A percentile compares a stretch with the other conserved stretches of the same genome.
Conservation (phyloP, 2,888 invertebrate species). For the Himalopsyche kuldschensis region DNA sequence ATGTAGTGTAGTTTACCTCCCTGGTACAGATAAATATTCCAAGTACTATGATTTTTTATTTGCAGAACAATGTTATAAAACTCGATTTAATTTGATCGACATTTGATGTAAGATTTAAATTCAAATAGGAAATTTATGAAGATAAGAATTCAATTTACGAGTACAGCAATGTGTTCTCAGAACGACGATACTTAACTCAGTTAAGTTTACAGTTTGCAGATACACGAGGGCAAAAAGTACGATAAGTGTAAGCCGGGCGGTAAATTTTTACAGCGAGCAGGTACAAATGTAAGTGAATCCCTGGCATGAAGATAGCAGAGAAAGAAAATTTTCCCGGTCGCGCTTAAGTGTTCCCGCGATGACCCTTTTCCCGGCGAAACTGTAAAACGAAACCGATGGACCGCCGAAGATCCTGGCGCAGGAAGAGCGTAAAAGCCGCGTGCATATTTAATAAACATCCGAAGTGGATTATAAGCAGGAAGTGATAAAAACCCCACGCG, state of each 20-base stretch:
- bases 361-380: slow-evolving; percentile 8
- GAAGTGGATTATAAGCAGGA: slow-evolving; percentile 35
- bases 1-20: too few species aligned
- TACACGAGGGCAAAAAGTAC: not conserved
- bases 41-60: too few species aligned
- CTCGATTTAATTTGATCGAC: too few species aligned
- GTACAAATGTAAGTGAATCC: not conserved
- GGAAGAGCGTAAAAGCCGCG: slow-evolving; percentile 32
- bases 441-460: slow-evolving; percentile 40
- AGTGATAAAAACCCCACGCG: slow-evolving; percentile 27
- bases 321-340: slow-evolving; percentile 16
- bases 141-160: too few species aligned
- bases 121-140: too few species aligned
- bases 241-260: not conserved
- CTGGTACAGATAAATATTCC: too few species aligned
- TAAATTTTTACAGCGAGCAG: not conserved
- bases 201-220: too few species aligned
- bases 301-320: not conserved
- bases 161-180: too few species aligned
- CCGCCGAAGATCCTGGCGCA: not conserved
- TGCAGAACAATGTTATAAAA: too few species aligned
- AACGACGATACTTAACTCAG: too few species aligned
- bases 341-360: slow-evolving; percentile 17
- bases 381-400: slow-evolving; percentile 12
- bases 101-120: too few species aligned